Evolutionary conservation across 2,113 vertebrate species (phyloP).

Genomic region (Stomatorhinus ivindoensis): DNA sequence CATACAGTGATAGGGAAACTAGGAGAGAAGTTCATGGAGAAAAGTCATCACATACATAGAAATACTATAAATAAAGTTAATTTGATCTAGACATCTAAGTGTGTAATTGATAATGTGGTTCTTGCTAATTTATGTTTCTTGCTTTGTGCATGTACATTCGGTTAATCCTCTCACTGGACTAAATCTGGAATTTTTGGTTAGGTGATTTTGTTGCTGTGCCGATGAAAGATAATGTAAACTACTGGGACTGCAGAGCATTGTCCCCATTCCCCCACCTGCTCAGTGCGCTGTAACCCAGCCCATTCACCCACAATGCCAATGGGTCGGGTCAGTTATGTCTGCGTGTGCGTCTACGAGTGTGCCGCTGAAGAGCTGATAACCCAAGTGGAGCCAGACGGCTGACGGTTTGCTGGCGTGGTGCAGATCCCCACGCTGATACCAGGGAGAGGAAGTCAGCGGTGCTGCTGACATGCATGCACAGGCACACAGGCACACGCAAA

Average conservation of each 20-base stretch:
- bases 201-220: background rate
- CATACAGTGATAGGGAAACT: background rate
- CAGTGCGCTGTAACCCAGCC: background rate
- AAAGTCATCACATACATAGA: background rate
- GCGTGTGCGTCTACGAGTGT: slow-evolving; percentile 37
- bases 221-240: background rate
- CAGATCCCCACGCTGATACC: slow-evolving; percentile 62
- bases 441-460: slow-evolving; percentile 32
- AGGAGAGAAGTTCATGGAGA: background rate
- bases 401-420: slow-evolving; percentile 42
- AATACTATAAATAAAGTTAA: background rate
- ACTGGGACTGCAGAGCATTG: background rate
- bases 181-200: background rate
- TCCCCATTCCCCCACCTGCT: background rate
- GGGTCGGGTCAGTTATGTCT: slow-evolving; percentile 13
- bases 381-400: slow-evolving; percentile 60
- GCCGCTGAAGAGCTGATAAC: slow-evolving; percentile 58
- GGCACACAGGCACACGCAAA: background rate
- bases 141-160: background rate
- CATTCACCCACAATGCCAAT: background rate
- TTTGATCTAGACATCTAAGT: background rate
- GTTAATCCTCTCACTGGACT: background rate
- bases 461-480: background rate
- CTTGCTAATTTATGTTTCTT: background rate
- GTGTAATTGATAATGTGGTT: background rate